Evolutionary conservation across 2,113 vertebrate genomes (phyloP), one percentile per base, ranked within the genome.

Genomic region (Bos taurus): DNA sequence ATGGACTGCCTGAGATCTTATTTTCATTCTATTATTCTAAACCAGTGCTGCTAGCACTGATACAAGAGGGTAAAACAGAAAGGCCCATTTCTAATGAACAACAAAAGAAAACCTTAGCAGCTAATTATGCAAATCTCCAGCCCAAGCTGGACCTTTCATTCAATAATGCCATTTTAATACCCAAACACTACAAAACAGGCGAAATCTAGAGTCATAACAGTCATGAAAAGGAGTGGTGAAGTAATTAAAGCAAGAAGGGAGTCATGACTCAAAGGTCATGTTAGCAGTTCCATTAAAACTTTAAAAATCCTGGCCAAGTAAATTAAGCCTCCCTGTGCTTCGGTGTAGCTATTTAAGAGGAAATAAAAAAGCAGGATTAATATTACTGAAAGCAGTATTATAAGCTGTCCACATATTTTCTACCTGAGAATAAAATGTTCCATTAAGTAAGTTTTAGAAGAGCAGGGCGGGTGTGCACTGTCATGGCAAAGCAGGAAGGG

Each of bases 201-300:
- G 33, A 60, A 77, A 57, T 90, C 91, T 85, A 94, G 91, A 91
- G 96, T 71, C 46, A 2, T 64, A 93, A 88, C 62, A 43, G n/a
- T 97, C 88, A 91, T 71, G 93, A 90, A 96, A 97, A 96, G 93
- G 59, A 96, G 19, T 40, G 26, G 62, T 23, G 48, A 64, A 92
- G 74, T 97, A 96, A 98, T 98, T 96, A 98, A 94, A 95, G 67
- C 62, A 90, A 84, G 83, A 67, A 30, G 36, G 93, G 87, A 97
- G 91, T 90, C 59, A 16, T 64, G 78, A 96, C 83, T 95, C 93
- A 97, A 94, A 98, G 97, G 89, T 98, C 96, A 90, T 86, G 60
- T 89, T 88, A 46, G 33, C 95, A 92, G 89, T 96, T 97, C 93
- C 93, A 94, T 98, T 97, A 97, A 98, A 97, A 97, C 95, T 97